Percentiles rank a stretch among this genome's conserved stretches.
phyloP scores from a whole-genome alignment of 2,888 invertebrate genomes.

The Rhamnusium bicolor region DNA sequence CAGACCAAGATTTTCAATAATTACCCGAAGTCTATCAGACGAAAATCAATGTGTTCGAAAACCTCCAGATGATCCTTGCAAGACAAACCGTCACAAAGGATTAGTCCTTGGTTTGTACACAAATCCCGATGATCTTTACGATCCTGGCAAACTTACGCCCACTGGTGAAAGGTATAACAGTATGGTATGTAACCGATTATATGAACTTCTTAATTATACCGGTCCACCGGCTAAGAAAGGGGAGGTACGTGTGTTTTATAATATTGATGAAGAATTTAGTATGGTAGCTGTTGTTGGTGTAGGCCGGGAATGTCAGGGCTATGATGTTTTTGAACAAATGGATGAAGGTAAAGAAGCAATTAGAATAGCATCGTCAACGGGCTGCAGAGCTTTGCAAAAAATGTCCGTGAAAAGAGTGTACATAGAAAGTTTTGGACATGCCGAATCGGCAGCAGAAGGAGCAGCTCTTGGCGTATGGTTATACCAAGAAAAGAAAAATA shows the following conservation, averaged over 20 bases:
- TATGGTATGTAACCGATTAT: conserved; percentile 73
- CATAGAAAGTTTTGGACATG: conserved; percentile 84
- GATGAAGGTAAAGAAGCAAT: conserved; percentile 85
- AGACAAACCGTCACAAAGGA: conserved; percentile 67
- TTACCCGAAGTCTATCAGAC: conserved; percentile 23
- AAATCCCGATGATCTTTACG: conserved; percentile 73
- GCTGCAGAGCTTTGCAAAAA: conserved; percentile 74
- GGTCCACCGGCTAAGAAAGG: conserved; percentile 73
- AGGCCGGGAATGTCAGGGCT: conserved; percentile 79
- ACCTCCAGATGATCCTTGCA: conserved; percentile 59
- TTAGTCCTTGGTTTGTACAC: conserved; percentile 78
- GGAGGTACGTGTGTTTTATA: conserved; percentile 78
- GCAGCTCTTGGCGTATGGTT: conserved; percentile 79
- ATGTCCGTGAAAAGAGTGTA: conserved; percentile 75
- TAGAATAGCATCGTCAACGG: conserved; percentile 79
- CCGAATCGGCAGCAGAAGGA: conserved; percentile 87
- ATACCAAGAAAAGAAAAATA: conserved; percentile 79
- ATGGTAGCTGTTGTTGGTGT: conserved; percentile 84
- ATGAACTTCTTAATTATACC: conserved; percentile 70
- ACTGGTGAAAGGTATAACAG: conserved; percentile 76
- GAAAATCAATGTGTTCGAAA: conserved; percentile 38
- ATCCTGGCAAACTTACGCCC: conserved; percentile 76
- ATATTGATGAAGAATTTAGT: conserved; percentile 77
- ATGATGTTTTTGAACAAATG: conserved; percentile 79
- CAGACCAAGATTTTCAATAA: conserved; percentile 26